Conservation (phyloP, 2,888 invertebrate genomes). For the Rhyacophila evoluta region DNA sequence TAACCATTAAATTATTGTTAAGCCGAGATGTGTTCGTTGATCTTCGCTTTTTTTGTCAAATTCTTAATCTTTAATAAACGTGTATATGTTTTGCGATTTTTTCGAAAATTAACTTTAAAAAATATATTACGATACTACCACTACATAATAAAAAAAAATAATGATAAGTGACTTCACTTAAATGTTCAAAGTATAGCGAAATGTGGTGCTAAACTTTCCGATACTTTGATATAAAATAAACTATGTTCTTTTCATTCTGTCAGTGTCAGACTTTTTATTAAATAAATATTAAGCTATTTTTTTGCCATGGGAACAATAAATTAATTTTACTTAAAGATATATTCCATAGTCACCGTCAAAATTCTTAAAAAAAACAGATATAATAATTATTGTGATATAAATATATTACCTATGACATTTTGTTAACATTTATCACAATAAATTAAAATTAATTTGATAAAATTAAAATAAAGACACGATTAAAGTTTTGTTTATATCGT, state of each 20-base stretch:
- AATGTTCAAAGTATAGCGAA: neutral
- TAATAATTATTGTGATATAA: slow-evolving; percentile 6
- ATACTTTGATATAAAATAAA: neutral
- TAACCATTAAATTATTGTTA: neutral
- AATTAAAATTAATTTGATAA: too few relatives aligned
- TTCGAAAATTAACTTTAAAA: neutral
- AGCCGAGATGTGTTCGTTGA: neutral
- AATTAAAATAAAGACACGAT: too few relatives aligned
- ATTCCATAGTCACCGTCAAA: too few relatives aligned
- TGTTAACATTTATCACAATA: neutral
- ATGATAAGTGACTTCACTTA: too few relatives aligned
- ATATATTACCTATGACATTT: neutral
- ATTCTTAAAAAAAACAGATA: neutral
- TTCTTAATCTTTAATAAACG: neutral
- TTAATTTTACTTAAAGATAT: neutral
- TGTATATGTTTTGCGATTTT: neutral
- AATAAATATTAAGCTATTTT: too few relatives aligned
- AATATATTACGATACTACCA: neutral
- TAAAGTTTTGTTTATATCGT: too few relatives aligned
- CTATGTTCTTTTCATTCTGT: neutral
- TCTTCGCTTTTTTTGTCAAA: neutral
- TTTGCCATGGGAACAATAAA: neutral
- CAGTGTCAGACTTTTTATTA: neutral
- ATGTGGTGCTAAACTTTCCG: neutral
- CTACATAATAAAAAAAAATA: too few relatives aligned